Evolutionary conservation across 2,888 invertebrate genomes (phyloP), one percentile per base, ranked within the genome.

Genomic region (Scotopteryx bipunctaria): DNA sequence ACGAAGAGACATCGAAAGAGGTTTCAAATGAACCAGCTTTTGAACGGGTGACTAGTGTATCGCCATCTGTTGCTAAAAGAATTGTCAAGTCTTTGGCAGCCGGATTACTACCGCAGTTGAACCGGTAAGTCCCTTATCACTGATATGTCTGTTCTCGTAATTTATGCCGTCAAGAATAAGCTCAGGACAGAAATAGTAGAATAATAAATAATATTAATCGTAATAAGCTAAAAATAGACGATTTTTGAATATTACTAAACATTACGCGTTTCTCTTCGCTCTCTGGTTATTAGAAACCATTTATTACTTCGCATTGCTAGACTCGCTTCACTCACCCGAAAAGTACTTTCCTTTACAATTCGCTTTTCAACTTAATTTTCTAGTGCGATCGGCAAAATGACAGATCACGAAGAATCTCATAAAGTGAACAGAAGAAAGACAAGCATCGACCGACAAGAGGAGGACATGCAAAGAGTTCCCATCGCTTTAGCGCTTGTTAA

Each of bases 401-500:
- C 95, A 0, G 93, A 92, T 4, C 93, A 94, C 60, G 97, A 97
- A 63, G 91, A 86, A 19, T 94, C 94, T 6, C 97, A 97, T 75
- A 96, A 96, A 71, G 81, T 95, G 0, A 96, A 96, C 73, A 92
- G 94, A 1, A 94, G 93, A 46, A 92, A 92, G 21, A 91, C 91
- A 1, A 92, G 93, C 14, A 81, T 91, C 5, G 94, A 94, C 66
- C 93, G 95, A n/a, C 98, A 99, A 74, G 95, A 96, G 69, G 96
- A 98, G 59, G 98, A 99, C 71, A 94, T 98, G 65, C 88, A 96
- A 57, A 92, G 97, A 37, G 96, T 99, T 4, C 99, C 99, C 0
- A 94, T 99, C 52, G 98, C 98, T 0, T 83, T 99, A 45, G 98
- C 99, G 0, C 92, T 98, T 45, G 96, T 99, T 0, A 98, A 98